Evolutionary conservation across 2,888 invertebrate genomes (phyloP).

Genomic region (Drosophila robusta): DNA sequence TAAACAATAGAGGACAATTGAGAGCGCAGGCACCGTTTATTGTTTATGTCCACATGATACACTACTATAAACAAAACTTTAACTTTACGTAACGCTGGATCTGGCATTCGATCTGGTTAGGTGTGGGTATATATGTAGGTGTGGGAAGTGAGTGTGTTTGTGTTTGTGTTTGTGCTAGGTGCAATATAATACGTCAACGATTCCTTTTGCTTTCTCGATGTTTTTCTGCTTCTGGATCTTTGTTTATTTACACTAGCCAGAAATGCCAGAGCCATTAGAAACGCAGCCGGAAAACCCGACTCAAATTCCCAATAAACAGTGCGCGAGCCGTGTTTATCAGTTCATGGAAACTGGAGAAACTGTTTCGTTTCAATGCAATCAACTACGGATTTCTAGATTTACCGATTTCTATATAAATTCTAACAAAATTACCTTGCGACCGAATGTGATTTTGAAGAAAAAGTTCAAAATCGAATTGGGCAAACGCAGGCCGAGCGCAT

Average conservation of each 20-base stretch:
- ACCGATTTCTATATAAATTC: neutral
- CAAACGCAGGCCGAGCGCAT: conserved; percentile 93
- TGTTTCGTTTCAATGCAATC: no score
- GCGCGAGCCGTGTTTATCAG: conserved; percentile 7
- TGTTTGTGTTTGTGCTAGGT: conserved; percentile 29
- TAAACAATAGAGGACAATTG: conserved; percentile 37
- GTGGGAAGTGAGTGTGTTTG: neutral
- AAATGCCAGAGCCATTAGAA: conserved; percentile 28
- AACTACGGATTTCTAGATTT: neutral
- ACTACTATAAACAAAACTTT: conserved; percentile 29
- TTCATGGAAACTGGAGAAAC: neutral
- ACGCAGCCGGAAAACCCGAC: conserved; percentile 53
- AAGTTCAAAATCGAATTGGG: conserved; percentile 95
- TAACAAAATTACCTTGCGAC: conserved; percentile 89
- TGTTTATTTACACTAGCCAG: conserved; percentile 42
- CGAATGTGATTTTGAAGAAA: conserved; percentile 94
- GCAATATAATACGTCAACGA: conserved; percentile 63
- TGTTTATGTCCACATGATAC: conserved; percentile 45
- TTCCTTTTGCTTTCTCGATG: conserved; percentile 2
- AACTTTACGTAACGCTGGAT: conserved; percentile 9
- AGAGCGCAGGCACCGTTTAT: conserved; percentile 20
- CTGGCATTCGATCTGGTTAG: conserved; percentile 5
- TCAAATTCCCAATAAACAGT: conserved; percentile 41
- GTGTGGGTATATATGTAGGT: neutral
- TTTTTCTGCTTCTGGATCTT: conserved; percentile 2